Evolutionary conservation across 2,888 invertebrate species (phyloP).

Genomic region (Plebejus melissa): DNA sequence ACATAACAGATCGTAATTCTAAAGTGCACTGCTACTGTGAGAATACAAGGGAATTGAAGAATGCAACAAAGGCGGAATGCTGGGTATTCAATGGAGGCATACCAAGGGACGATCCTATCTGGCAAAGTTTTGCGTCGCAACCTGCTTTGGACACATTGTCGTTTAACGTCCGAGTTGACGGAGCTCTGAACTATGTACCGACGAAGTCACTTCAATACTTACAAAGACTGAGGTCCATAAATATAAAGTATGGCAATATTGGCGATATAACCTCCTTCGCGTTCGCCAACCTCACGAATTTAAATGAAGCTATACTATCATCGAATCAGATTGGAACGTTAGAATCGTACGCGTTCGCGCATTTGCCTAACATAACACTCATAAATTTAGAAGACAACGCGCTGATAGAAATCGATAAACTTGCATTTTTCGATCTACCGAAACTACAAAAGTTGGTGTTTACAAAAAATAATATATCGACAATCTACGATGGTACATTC

Average conservation of each 20-base stretch:
- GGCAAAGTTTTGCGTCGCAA: conserved; percentile 87
- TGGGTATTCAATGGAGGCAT: conserved; percentile 86
- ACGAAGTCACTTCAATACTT: conserved; percentile 83
- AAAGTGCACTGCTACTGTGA: conserved; percentile 85
- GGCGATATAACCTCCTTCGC: conserved; percentile 84
- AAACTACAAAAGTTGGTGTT: conserved; percentile 86
- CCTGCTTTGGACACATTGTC: conserved; percentile 83
- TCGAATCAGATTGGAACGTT: conserved; percentile 85
- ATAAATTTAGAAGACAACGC: conserved; percentile 87
- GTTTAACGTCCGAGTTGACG: conserved; percentile 84
- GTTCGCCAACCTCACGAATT: conserved; percentile 85
- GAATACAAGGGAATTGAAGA: conserved; percentile 69
- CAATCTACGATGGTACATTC: conserved; percentile 91
- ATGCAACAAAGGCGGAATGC: conserved; percentile 87
- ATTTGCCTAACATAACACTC: conserved; percentile 83
- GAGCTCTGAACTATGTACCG: conserved; percentile 84
- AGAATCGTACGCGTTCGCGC: conserved; percentile 84
- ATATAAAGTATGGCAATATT: conserved; percentile 85
- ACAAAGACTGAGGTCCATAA: conserved; percentile 82
- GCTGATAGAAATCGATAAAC: conserved; percentile 85
- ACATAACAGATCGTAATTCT: conserved; percentile 74
- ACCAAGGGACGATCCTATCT: conserved; percentile 83
- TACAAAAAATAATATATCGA: conserved; percentile 91
- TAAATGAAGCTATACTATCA: conserved; percentile 83
- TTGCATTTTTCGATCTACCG: conserved; percentile 86